Conservation (phyloP, 2,113 vertebrate species). For the Podarcis raffonei region DNA sequence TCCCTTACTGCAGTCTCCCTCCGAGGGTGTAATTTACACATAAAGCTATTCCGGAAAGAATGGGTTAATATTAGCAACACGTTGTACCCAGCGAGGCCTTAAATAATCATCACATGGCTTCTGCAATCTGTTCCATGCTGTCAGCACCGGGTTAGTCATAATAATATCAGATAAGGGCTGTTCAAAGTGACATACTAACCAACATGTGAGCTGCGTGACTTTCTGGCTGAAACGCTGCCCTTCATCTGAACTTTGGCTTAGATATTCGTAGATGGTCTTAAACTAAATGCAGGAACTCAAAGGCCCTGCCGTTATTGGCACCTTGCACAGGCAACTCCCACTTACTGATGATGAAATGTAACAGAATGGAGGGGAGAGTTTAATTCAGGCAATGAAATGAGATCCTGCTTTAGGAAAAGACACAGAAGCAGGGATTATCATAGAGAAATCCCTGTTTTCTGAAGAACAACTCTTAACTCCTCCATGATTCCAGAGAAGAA, state of each 20-base stretch:
- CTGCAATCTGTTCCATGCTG: slow-evolving; percentile 92
- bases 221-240: slow-evolving; percentile 86
- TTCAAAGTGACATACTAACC: slow-evolving; percentile 85
- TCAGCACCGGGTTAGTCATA: slow-evolving; percentile 94
- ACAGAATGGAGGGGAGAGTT: rapidly evolving
- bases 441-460: not conserved
- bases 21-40: not conserved
- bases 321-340: not conserved
- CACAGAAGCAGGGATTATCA: not conserved
- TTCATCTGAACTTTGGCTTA: slow-evolving; percentile 97
- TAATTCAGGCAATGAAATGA: not conserved
- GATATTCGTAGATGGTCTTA: slow-evolving; percentile 66
- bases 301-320: slow-evolving; percentile 24
- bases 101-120: slow-evolving; percentile 92
- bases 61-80: slow-evolving; percentile 77
- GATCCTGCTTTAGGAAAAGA: no score
- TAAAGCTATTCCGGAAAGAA: slow-evolving; percentile 57
- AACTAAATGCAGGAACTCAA: slow-evolving; percentile 25
- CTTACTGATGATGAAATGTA: slow-evolving; percentile 31
- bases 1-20: not conserved
- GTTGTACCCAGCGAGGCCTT: slow-evolving; percentile 76
- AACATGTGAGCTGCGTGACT: slow-evolving; percentile 92
- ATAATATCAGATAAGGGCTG: slow-evolving; percentile 94
- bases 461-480: slow-evolving; percentile 54
- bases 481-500: slow-evolving; percentile 44